Evolutionary conservation across 1,140 invertebrate species (phyloP).

Genomic region (Bombus sibiricus): DNA sequence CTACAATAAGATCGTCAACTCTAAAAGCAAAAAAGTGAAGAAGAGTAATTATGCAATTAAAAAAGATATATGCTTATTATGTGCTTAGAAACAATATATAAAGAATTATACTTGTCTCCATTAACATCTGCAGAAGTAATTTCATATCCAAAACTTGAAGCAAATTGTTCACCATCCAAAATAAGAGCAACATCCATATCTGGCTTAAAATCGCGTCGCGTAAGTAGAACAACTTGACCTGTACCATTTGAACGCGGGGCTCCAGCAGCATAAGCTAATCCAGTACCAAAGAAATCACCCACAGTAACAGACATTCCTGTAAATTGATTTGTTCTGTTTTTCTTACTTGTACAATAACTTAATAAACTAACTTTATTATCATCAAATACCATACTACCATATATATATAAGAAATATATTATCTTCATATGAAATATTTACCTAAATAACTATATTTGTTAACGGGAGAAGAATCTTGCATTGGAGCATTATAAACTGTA

Average conservation of each 20-base stretch:
- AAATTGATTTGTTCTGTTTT: constrained; percentile 52
- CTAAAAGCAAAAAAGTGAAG: constrained; percentile 81
- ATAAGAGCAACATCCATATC: constrained; percentile 86
- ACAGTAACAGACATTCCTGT: constrained; percentile 93
- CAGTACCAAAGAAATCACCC: constrained; percentile 88
- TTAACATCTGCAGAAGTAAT: constrained; percentile 92
- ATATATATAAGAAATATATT: not conserved
- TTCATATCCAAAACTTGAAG: constrained; percentile 95
- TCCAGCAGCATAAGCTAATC: constrained; percentile 90
- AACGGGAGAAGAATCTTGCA: constrained; percentile 87
- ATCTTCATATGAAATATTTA: constrained; percentile 68
- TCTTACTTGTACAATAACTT: not conserved
- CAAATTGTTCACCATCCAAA: constrained; percentile 92
- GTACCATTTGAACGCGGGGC: constrained; percentile 93
- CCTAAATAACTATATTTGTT: constrained; percentile 96
- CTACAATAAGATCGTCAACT: constrained; percentile 92
- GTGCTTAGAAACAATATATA: not conserved
- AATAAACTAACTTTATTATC: not conserved
- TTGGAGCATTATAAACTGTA: constrained; percentile 89
- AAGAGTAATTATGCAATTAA: not conserved
- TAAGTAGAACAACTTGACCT: constrained; percentile 93
- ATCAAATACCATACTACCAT: not conserved
- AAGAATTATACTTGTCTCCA: constrained; percentile 88
- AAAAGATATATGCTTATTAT: not conserved
- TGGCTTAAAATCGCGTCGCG: constrained; percentile 84